phyloP scores from a whole-genome alignment of 2,113 vertebrate genomes.

The Psettodes erumei region DNA sequence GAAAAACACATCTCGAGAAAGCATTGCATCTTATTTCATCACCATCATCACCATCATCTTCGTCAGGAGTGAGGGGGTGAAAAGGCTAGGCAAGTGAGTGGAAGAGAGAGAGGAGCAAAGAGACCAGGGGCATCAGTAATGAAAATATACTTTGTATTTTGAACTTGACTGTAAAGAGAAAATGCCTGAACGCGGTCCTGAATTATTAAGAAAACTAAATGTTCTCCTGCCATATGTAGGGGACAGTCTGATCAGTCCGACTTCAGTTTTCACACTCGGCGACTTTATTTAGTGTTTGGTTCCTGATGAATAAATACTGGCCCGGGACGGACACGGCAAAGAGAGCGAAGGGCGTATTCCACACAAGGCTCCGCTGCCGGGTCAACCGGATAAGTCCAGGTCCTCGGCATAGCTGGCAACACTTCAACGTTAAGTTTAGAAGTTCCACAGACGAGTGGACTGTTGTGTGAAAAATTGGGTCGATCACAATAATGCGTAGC shows the following conservation, averaged over 20 bases:
- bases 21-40: constrained; percentile 87
- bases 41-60: constrained; percentile 85
- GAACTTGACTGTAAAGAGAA: constrained; percentile 60
- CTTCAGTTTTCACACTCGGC: constrained; percentile 24
- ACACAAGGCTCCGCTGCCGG: constrained; percentile 24
- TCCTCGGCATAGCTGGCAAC: not conserved
- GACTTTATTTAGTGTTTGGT: constrained; percentile 48
- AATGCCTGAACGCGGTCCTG: constrained; percentile 48
- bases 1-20: constrained; percentile 82
- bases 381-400: constrained; percentile 37
- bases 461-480: not conserved
- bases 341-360: not conserved
- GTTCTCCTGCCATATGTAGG: constrained; percentile 30
- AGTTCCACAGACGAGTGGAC: not conserved
- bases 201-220: constrained; percentile 51
- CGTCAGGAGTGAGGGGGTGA: constrained; percentile 83
- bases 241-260: constrained; percentile 35
- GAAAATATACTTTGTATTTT: constrained; percentile 60
- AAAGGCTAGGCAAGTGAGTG: constrained; percentile 80
- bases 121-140: constrained; percentile 57
- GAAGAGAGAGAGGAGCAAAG: constrained; percentile 53
- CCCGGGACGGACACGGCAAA: constrained; percentile 25
- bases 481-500: constrained; percentile 13
- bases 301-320: constrained; percentile 26
- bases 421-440: constrained; percentile 19